Conservation (phyloP, 1,140 invertebrate genomes). For the Mya arenaria region DNA sequence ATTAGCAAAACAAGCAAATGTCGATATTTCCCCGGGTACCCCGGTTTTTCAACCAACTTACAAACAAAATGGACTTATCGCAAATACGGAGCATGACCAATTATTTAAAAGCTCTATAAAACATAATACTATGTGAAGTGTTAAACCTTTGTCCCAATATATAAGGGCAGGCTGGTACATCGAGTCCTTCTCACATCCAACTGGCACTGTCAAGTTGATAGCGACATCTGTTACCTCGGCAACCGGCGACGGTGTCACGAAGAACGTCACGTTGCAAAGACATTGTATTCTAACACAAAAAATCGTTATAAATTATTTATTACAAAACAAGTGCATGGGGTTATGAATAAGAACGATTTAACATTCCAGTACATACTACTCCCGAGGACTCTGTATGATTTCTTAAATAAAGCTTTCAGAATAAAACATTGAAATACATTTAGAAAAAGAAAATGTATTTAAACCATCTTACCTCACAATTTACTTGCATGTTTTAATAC, state of each 20-base stretch:
- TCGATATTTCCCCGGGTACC: background rate
- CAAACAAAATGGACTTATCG: background rate
- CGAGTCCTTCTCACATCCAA: constrained; percentile 15
- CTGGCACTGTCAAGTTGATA: constrained; percentile 10
- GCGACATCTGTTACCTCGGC: background rate
- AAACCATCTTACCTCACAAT: too few species aligned
- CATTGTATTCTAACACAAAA: constrained; percentile 12
- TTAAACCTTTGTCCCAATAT: constrained; percentile 32
- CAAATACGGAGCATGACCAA: background rate
- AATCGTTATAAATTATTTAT: background rate
- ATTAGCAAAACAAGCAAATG: background rate
- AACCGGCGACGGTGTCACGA: background rate
- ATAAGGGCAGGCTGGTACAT: constrained; percentile 26
- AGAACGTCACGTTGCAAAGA: constrained; percentile 26
- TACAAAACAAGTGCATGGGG: too few species aligned
- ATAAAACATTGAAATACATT: too few species aligned
- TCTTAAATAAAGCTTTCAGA: too few species aligned
- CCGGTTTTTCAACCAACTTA: background rate
- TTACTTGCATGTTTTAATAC: too few species aligned
- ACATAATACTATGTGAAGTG: background rate
- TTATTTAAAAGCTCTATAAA: background rate
- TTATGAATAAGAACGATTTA: too few species aligned
- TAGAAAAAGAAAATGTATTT: too few species aligned
- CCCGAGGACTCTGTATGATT: too few species aligned
- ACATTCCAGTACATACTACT: too few species aligned